These are phyloP conservation scores for Dermolepida albohirtum DNA, from an alignment of 2,888 invertebrate genomes.

Conservation along the genomic window DNA sequence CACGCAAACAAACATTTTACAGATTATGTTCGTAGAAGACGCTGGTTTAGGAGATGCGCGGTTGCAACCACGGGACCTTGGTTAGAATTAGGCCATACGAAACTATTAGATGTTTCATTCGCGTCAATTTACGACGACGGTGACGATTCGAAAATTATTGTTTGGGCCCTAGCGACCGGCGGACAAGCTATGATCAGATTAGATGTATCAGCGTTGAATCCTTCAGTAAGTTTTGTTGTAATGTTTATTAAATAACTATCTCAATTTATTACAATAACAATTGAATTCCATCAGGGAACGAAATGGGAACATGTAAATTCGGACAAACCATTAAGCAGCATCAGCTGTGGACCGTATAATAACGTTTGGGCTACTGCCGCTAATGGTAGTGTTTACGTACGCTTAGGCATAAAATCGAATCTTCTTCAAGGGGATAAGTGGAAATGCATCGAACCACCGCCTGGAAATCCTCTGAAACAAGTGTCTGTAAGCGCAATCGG, in stretches of 20 bases:
- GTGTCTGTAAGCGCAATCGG: slow-evolving; percentile 79
- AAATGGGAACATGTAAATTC: slow-evolving; percentile 85
- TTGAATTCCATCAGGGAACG: slow-evolving; percentile 69
- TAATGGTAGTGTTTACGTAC: slow-evolving; percentile 86
- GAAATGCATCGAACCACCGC: slow-evolving; percentile 82
- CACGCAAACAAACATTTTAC: slow-evolving; percentile 88
- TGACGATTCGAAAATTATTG: slow-evolving; percentile 68
- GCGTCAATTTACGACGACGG: slow-evolving; percentile 64
- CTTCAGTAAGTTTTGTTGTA: slow-evolving; percentile 71
- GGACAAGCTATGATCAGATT: slow-evolving; percentile 88
- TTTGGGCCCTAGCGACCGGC: slow-evolving; percentile 89
- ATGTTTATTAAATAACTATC: too few species aligned
- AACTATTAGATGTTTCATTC: slow-evolving; percentile 80
- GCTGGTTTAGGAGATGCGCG: slow-evolving; percentile 85
- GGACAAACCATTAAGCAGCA: slow-evolving; percentile 82
- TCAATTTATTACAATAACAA: slow-evolving; percentile 33
- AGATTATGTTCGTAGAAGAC: slow-evolving; percentile 85
- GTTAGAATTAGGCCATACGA: slow-evolving; percentile 88
- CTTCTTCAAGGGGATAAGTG: slow-evolving; percentile 77
- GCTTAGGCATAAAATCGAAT: slow-evolving; percentile 78
- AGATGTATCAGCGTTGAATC: slow-evolving; percentile 79
- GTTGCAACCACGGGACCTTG: slow-evolving; percentile 89
- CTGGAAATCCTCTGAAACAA: slow-evolving; percentile 75
- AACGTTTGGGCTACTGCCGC: slow-evolving; percentile 89
- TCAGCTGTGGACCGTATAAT: slow-evolving; percentile 76